A percentile compares a stretch with the other conserved stretches of the same genome.
Evolutionary conservation across 2,113 vertebrate genomes (phyloP).

Genomic region (Nematolebias whitei): DNA sequence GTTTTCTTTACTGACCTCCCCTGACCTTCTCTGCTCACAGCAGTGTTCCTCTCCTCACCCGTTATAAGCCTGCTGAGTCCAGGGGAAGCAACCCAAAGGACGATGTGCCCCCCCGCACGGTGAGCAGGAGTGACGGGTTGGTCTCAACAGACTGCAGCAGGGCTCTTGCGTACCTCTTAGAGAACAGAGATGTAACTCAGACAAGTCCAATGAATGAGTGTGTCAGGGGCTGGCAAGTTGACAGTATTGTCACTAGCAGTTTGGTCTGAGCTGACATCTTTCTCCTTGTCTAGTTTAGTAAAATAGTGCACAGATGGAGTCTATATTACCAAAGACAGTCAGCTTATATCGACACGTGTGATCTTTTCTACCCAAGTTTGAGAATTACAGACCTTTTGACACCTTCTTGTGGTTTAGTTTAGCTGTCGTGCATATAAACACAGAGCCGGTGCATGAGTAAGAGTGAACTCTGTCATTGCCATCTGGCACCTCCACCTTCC

Average conservation of each 20-base stretch:
- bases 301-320: neutral
- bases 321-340: slow-evolving; percentile 1
- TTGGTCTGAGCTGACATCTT: slow-evolving; percentile 47
- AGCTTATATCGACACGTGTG: neutral
- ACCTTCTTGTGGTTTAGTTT: slow-evolving; percentile 25
- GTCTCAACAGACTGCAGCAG: slow-evolving; percentile 56
- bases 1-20: slow-evolving; percentile 49
- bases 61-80: slow-evolving; percentile 61
- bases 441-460: slow-evolving; percentile 43
- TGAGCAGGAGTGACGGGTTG: slow-evolving; percentile 56
- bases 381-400: slow-evolving; percentile 18
- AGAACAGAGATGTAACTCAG: slow-evolving; percentile 56
- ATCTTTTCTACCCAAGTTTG: neutral
- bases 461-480: slow-evolving; percentile 49
- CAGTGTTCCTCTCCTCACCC: slow-evolving; percentile 50
- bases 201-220: slow-evolving; percentile 45
- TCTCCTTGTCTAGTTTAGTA: slow-evolving; percentile 10
- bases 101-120: slow-evolving; percentile 64
- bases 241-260: slow-evolving; percentile 66
- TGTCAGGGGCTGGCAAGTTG: slow-evolving; percentile 44
- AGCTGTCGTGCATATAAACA: slow-evolving; percentile 40
- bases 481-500: slow-evolving; percentile 64
- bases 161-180: slow-evolving; percentile 55
- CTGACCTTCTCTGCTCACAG: slow-evolving; percentile 49
- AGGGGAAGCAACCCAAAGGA: slow-evolving; percentile 57